Percentiles rank a stretch among this genome's conserved stretches.
phyloP scores from a whole-genome alignment of 35 echinoderm and acorn worm genomes.

The Nesometra sesokonis region DNA sequence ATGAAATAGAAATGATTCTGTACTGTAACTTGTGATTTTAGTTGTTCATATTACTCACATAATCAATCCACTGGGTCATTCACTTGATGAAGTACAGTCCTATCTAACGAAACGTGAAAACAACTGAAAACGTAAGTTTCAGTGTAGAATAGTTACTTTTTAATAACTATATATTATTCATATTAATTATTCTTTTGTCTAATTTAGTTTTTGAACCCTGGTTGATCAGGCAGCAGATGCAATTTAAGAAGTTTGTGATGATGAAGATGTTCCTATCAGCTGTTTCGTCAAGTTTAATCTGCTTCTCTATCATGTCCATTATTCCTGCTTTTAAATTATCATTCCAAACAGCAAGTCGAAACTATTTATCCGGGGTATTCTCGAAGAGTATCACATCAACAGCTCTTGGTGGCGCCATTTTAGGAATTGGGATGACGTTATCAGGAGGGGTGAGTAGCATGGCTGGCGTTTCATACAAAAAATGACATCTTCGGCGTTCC shows the following conservation, averaged over 20 bases:
- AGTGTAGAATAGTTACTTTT: too few relatives aligned
- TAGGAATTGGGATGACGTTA: conserved; percentile 83
- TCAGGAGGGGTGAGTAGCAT: conserved; percentile 62
- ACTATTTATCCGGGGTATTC: conserved; percentile 27
- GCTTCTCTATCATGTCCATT: conserved; percentile 59
- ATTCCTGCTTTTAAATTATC: conserved; percentile 33
- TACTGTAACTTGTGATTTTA: too few relatives aligned
- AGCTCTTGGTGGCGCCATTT: conserved; percentile 55
- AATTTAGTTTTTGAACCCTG: conserved; percentile 76
- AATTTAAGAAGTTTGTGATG: conserved; percentile 67
- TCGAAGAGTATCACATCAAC: conserved; percentile 37
- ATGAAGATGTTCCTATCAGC: conserved; percentile 85
- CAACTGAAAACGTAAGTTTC: too few relatives aligned
- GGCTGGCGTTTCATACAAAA: background rate
- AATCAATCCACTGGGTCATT: too few relatives aligned
- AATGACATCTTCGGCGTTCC: too few relatives aligned
- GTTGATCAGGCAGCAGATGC: conserved; percentile 78
- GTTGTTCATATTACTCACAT: too few relatives aligned
- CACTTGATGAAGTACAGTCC: too few relatives aligned
- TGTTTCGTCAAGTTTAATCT: conserved; percentile 47
- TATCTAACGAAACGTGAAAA: too few relatives aligned
- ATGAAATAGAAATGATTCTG: too few relatives aligned
- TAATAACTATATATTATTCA: too few relatives aligned
- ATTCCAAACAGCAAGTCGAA: conserved; percentile 40
- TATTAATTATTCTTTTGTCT: background rate